Evolutionary conservation across 23 tunicate species (phyloP).

Genomic region (Corella eumyota): DNA sequence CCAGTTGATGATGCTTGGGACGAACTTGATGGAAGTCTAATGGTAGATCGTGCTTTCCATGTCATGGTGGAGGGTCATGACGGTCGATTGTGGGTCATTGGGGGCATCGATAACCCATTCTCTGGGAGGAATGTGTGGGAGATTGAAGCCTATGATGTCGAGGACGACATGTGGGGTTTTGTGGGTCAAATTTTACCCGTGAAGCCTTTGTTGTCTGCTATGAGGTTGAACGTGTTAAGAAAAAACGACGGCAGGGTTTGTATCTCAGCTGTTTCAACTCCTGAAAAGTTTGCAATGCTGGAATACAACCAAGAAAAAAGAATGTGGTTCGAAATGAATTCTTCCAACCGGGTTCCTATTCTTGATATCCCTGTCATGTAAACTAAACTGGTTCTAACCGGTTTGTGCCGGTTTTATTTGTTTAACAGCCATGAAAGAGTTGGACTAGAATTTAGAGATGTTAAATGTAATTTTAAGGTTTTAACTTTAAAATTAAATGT

Average conservation of each 20-base stretch:
- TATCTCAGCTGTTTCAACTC: slow-evolving; percentile 59
- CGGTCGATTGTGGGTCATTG: slow-evolving; percentile 68
- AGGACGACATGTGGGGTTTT: slow-evolving; percentile 36
- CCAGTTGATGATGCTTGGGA: slow-evolving; percentile 30
- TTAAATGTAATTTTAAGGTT: too few relatives aligned
- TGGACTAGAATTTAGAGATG: too few relatives aligned
- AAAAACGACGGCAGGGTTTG: slow-evolving; percentile 25
- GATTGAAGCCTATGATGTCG: slow-evolving; percentile 58
- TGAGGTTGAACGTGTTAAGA: slow-evolving; percentile 44
- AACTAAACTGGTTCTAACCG: too few relatives aligned
- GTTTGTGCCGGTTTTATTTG: too few relatives aligned
- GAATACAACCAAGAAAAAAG: slow-evolving; percentile 15
- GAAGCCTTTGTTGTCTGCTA: slow-evolving; percentile 35
- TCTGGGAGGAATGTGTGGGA: slow-evolving; percentile 89
- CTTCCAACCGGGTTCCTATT: too few relatives aligned
- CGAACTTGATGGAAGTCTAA: slow-evolving; percentile 16
- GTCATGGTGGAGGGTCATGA: slow-evolving; percentile 56
- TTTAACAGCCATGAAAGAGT: too few relatives aligned
- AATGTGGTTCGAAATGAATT: slow-evolving; percentile 69
- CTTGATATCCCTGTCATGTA: too few relatives aligned
- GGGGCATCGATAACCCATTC: slow-evolving; percentile 89
- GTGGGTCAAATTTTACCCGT: slow-evolving; percentile 83
- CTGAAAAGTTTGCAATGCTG: slow-evolving; percentile 30
- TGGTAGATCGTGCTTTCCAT: slow-evolving; percentile 77
- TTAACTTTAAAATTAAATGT: too few relatives aligned